phyloP scores from a whole-genome alignment of 2,797 vertebrate genomes.

The Cyclura pinguis region DNA sequence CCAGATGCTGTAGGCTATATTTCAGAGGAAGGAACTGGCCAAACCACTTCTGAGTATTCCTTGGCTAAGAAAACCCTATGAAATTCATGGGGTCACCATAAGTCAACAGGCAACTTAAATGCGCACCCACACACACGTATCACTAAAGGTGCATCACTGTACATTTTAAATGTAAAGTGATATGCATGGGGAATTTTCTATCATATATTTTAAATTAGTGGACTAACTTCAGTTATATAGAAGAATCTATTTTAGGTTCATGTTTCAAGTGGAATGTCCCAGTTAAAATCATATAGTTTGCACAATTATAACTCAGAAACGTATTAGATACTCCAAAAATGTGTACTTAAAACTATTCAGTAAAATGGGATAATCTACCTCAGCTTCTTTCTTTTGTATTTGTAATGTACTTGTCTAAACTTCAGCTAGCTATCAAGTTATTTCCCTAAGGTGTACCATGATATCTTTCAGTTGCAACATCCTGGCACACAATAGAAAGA shows the following conservation, averaged over 20 bases:
- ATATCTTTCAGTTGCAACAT: neutral
- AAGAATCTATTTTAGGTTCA: neutral
- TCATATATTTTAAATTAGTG: neutral
- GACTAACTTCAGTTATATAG: neutral
- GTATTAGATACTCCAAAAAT: neutral
- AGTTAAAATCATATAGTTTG: neutral
- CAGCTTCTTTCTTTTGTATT: neutral
- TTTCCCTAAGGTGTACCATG: neutral
- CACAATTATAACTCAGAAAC: neutral
- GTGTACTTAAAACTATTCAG: neutral
- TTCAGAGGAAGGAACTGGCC: no score
- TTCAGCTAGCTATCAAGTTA: neutral
- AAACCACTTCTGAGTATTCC: no score
- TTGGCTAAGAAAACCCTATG: no score
- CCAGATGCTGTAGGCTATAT: no score
- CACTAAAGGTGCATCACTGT: no score
- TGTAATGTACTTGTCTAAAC: neutral
- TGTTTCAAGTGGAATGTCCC: neutral
- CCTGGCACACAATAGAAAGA: neutral
- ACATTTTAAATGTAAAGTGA: neutral
- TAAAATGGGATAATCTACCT: neutral
- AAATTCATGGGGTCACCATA: no score
- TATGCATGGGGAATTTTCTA: neutral
- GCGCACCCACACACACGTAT: no score
- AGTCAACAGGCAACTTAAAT: no score